A percentile compares a stretch with the other conserved stretches of the same genome.
These are phyloP conservation scores for Aurelia coerulea DNA, from an alignment of 30 jellyfish, hydroid and myxozoan species.

Conservation along the genomic window DNA sequence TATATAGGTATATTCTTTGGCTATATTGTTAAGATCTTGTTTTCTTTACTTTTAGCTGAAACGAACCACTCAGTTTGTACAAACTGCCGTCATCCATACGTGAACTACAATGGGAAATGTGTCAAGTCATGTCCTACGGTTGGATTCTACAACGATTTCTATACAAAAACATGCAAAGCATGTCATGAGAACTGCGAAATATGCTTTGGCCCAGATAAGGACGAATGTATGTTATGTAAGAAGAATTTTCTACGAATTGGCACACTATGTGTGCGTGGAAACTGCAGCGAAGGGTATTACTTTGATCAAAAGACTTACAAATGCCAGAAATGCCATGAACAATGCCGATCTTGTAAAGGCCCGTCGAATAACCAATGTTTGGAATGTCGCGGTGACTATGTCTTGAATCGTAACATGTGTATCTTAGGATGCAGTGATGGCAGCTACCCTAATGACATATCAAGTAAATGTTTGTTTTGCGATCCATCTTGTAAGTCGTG, in stretches of 20 bases:
- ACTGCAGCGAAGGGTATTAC: slow-evolving; percentile 59
- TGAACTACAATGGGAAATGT: slow-evolving; percentile 73
- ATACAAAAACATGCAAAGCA: slow-evolving; percentile 55
- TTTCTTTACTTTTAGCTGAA: slow-evolving; percentile 13
- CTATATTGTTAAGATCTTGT: not conserved
- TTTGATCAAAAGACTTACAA: slow-evolving; percentile 19
- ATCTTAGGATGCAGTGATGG: slow-evolving; percentile 57
- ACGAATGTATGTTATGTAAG: slow-evolving; percentile 77
- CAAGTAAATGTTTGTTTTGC: slow-evolving; percentile 73
- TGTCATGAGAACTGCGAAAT: slow-evolving; percentile 86
- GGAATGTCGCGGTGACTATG: slow-evolving; percentile 69
- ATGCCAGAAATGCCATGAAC: slow-evolving; percentile 82
- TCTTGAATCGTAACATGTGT: slow-evolving; percentile 42
- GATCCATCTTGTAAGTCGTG: slow-evolving; percentile 80
- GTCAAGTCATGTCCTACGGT: slow-evolving; percentile 81
- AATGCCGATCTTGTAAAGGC: slow-evolving; percentile 89
- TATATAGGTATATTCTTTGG: not conserved
- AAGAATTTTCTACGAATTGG: slow-evolving; percentile 45
- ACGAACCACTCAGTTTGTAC: slow-evolving; percentile 44
- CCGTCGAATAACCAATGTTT: slow-evolving; percentile 72
- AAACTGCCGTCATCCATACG: slow-evolving; percentile 71
- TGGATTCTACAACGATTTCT: slow-evolving; percentile 45
- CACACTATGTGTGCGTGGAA: slow-evolving; percentile 28
- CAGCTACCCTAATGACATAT: slow-evolving; percentile 40
- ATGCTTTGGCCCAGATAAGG: slow-evolving; percentile 81